Conservation (phyloP, 2,113 vertebrate genomes). For the Furnarius figulus region DNA sequence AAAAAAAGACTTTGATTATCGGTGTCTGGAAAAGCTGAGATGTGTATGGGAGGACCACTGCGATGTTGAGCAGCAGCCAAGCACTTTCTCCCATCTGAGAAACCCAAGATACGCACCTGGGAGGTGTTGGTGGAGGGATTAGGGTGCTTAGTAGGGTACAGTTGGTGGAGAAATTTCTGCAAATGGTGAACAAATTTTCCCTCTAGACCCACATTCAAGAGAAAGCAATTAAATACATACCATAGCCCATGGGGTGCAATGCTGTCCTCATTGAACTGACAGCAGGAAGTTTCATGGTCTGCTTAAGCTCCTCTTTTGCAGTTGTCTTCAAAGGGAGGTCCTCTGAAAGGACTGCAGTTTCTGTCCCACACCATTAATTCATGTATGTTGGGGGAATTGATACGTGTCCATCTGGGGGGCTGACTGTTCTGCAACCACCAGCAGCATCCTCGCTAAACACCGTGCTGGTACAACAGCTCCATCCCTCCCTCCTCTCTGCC, state of each 20-base stretch:
- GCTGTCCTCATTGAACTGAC: fast-evolving
- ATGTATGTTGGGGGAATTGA: not conserved
- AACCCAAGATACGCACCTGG: not conserved
- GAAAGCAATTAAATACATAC: not conserved
- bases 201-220: not conserved
- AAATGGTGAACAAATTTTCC: not conserved
- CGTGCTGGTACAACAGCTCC: not conserved
- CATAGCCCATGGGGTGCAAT: fast-evolving
- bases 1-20: not conserved
- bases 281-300: not conserved
- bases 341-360: not conserved
- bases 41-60: not conserved
- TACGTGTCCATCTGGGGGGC: not conserved
- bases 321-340: not conserved
- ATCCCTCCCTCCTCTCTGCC: not conserved
- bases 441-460: not conserved
- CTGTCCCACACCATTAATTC: not conserved
- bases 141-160: not conserved
- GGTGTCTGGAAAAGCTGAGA: not conserved
- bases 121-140: not conserved
- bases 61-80: not conserved
- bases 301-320: not conserved
- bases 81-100: not conserved
- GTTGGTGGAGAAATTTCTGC: not conserved
- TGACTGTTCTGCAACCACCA: fast-evolving